These are phyloP conservation scores for Loris lydekkerianus DNA, from an alignment of 2,797 vertebrate genomes.

Conservation along the genomic window DNA sequence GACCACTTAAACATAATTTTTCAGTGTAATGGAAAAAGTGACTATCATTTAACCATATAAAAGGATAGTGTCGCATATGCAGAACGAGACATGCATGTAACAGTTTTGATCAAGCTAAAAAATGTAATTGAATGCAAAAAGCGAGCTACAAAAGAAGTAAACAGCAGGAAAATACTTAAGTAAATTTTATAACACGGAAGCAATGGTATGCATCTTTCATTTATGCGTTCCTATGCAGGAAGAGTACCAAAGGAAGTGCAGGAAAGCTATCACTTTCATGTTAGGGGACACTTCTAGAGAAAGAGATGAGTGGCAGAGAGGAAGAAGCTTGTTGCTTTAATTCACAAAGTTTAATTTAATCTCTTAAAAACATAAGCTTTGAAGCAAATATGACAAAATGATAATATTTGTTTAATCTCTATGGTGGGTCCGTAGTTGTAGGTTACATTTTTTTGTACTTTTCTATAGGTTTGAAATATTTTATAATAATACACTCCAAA, in stretches of 20 bases:
- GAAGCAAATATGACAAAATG: not conserved
- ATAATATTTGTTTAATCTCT: not conserved
- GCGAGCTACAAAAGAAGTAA: not conserved
- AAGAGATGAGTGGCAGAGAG: not conserved
- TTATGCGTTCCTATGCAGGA: not conserved
- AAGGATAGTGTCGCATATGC: not conserved
- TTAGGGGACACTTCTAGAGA: not conserved
- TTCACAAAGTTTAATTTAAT: not conserved
- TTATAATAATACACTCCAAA: conserved; percentile 11
- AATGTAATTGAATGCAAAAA: not conserved
- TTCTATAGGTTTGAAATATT: not conserved
- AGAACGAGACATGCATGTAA: not conserved
- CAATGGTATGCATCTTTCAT: too few relatives aligned
- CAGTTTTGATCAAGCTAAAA: not conserved
- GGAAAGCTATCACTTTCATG: not conserved
- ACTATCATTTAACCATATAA: not conserved
- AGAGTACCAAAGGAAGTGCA: not conserved
- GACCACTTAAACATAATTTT: not conserved
- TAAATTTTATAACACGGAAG: not conserved
- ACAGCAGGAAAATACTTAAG: not conserved
- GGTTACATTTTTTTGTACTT: not conserved
- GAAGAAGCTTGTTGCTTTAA: not conserved
- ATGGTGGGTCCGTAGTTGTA: not conserved
- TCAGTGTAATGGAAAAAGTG: not conserved
- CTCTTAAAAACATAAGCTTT: not conserved